Evolutionary conservation across 2,888 invertebrate species (phyloP), one percentile per base, ranked within the genome.

Genomic region (Meta bourneti): DNA sequence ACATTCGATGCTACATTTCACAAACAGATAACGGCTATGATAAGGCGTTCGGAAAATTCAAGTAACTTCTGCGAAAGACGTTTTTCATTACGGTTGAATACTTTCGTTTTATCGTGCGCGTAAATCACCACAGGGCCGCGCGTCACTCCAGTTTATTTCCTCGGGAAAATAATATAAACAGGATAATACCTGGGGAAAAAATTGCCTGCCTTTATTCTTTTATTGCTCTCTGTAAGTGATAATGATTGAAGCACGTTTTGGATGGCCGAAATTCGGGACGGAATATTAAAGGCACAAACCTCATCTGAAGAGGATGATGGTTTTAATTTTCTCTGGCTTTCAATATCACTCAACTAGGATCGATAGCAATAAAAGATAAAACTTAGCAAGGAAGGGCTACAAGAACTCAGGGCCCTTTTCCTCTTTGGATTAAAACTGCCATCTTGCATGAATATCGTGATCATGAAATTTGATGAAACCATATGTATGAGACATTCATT

Each of bases 1-100:
- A 51, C 77, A 86, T 78, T 86, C 85, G 78, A 86, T 51, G 78
- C 49, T 74, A 70, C 77, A 78, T 77, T 20, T 72, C 85, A 69
- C 49, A 78, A 70, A 71, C 49, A 86, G 85, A 86, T 86, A 78
- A 78, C 52, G 34, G 52, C 11, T 34, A 11, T 16, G 61, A 61
- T 34, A 79, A 79, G 61, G 74, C 6, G 9, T 34, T 34, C 16
- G 19, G 72, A 84, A 84, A 71, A 34, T 34, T 2, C 34, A 69
- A 83, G 16, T 69, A 75, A 48, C 34, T 72, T 61, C 61, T 52
- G 34, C 20, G 54, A 61, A 75, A 83, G 52, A 34, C 54, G 71
- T 51, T 54, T 69, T 72, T 81, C 61, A 81, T 81, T 81, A 81
- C 54, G 80, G 13, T 48, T 81, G 80, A 61, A 69, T 69, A 81